Evolutionary conservation across 2,888 invertebrate species (phyloP), one percentile per base, ranked within the genome.

Genomic region (Melinopterus prodromus): DNA sequence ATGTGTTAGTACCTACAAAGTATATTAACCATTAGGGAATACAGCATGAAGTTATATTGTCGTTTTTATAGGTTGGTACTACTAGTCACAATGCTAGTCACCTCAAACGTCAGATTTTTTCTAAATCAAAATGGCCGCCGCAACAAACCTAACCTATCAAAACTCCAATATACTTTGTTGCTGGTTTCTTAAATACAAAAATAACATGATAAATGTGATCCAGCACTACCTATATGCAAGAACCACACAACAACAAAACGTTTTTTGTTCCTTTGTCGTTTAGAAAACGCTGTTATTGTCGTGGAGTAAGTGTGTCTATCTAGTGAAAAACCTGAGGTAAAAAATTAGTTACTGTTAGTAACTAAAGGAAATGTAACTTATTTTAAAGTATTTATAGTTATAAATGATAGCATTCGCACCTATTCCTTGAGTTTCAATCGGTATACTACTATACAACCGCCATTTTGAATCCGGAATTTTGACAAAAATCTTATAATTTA

Each of bases 1-100:
- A 86, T 84, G 84, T 85, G 86, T 85, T 85, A 86, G 84, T 76
- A 80, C 81, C 84, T 84, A 82, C 84, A 76, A 83, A 82, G 83
- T 82, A 83, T 38, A 74, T 77, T 26, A 26, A 26, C 26, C 26
- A 26, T 26, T 80, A 69, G 35, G 37, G 9, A 74, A n/a, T 74
- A 53, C 5, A 53, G 53, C 53, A 53, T 3, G 9, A 53, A 53
- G 0, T 1, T 53, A 53, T 53, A 53, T 53, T 53, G 7, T 53
- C 9, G 5, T 53, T 53, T 53, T 12, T 7, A 53, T 26, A 26
- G 26, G 26, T 26, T 26, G 26, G 26, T 26, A 26, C 2, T 26
- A 26, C 2, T 26, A 3, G 3, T 26, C 26, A 26, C 26, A 26
- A 26, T 26, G 26, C 26, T 26, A 3, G 26, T 26, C 26, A 26